Evolutionary conservation across 2,888 invertebrate species (phyloP).

Genomic region (Ashinkailepas kermadecensis): DNA sequence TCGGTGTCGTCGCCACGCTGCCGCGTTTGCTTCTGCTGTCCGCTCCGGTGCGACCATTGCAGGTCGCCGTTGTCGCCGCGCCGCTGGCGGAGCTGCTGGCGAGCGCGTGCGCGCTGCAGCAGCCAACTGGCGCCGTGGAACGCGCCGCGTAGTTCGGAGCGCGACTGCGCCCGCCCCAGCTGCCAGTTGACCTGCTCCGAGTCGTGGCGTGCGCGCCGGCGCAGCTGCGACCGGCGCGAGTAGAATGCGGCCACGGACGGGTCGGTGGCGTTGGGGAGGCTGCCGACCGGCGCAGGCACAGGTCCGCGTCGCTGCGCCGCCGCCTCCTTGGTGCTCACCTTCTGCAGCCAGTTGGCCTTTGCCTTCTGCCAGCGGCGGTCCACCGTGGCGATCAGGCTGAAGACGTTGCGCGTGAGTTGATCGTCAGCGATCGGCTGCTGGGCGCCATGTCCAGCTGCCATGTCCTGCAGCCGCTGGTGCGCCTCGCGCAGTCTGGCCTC

Average conservation of each 20-base stretch:
- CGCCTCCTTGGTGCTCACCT: not conserved
- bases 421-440: not conserved
- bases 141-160: not conserved
- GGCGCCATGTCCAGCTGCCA: not conserved
- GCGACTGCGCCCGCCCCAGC: not conserved
- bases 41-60: no score
- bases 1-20: no score
- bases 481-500: not conserved
- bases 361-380: not conserved
- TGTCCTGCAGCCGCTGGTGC: not conserved
- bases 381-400: not conserved
- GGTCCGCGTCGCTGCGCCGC: not conserved
- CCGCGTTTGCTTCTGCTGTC: no score
- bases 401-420: not conserved
- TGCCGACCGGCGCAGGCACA: no score
- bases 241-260: slow-evolving; percentile 1
- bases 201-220: not conserved
- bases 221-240: not conserved
- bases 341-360: not conserved
- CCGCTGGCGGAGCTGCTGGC: slow-evolving; percentile 2
- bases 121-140: not conserved
- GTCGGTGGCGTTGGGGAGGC: slow-evolving; percentile 1
- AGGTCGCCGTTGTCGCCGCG: not conserved
- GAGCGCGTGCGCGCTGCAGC: not conserved
- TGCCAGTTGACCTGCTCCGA: not conserved